Evolutionary conservation across 2,888 invertebrate species (phyloP), one percentile per base, ranked within the genome.

Genomic region (Tachina grossa): DNA sequence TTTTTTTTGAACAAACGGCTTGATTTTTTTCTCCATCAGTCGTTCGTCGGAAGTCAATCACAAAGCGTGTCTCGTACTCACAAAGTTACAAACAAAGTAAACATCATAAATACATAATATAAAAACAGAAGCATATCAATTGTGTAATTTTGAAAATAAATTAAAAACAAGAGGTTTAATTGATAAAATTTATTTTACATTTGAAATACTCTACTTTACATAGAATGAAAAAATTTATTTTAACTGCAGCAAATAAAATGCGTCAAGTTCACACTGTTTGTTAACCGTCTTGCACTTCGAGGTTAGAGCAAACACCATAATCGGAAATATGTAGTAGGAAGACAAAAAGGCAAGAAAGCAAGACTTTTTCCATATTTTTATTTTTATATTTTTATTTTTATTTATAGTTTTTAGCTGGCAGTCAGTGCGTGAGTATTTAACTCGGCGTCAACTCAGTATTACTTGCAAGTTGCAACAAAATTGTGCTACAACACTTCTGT

Each of bases 31-130:
- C 51, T 53, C 43, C 57, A 65, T 87, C 91, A 92, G 92, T 92
- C 92, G 91, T 91, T 92, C 91, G 92, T 92, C 92, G 92, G 91
- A 91, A 92, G 92, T 92, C 92, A 92, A 92, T 92, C 92, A 92
- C 90, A 92, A 90, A 92, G 92, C 91, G 92, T 92, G 91, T 92
- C 78, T 80, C 80, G 80, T 80, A 61, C 66, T 69, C 72, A 84
- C 71, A 71, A 83, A 5, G 69, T 83, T 81, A 72, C 59, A 53
- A 71, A 47, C 19, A 75, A 51, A 45, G 31, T 31, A 31, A 31
- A 31, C 31, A 31, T 31, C n/a, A 22, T 2, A 2, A 22, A 2
- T 22, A 31, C 31, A 31, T 31, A 51, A 59, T 41, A 41, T 59
- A 59, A 59, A 61, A 61, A 61, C 61, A 43, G 6, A 61, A 10